phyloP scores from a whole-genome alignment of 2,888 invertebrate genomes.

The Cosmia pyralina region DNA sequence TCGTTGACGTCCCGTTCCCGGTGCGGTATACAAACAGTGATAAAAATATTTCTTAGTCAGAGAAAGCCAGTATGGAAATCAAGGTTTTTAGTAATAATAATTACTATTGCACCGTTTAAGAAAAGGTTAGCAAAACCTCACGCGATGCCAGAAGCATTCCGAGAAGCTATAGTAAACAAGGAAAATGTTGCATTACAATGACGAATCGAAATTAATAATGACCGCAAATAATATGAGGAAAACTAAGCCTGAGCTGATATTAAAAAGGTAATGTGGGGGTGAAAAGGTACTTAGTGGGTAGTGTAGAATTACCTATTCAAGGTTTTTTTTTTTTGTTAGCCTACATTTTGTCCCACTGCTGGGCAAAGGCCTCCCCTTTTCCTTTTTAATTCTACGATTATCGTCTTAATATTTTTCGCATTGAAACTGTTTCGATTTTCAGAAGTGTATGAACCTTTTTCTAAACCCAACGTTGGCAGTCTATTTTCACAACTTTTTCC shows the following conservation, averaged over 20 bases:
- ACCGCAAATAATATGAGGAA: conserved; percentile 48
- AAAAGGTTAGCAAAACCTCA: conserved; percentile 47
- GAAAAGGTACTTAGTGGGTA: conserved; percentile 15
- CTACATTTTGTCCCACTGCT: too few relatives aligned
- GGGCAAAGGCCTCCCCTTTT: too few relatives aligned
- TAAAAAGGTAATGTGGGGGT: conserved; percentile 16
- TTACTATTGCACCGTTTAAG: conserved; percentile 21
- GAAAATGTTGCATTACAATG: conserved; percentile 55
- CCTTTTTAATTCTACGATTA: too few relatives aligned
- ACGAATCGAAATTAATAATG: conserved; percentile 61
- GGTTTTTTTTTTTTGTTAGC: too few relatives aligned
- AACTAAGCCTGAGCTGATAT: conserved; percentile 27
- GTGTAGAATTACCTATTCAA: too few relatives aligned
- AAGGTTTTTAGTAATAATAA: conserved; percentile 25
- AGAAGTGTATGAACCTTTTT: too few relatives aligned
- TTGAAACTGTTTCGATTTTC: too few relatives aligned
- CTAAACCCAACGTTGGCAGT: too few relatives aligned
- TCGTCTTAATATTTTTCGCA: too few relatives aligned
- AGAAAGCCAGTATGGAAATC: conserved; percentile 12
- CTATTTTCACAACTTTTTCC: too few relatives aligned
- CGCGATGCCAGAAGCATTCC: conserved; percentile 47
- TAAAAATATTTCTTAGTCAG: conserved; percentile 10
- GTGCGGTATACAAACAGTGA: not conserved
- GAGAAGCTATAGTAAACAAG: conserved; percentile 59
- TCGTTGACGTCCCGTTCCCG: too few relatives aligned